Evolutionary conservation across 2,113 vertebrate genomes (phyloP).

Genomic region (Hippoglossus stenolepis): DNA sequence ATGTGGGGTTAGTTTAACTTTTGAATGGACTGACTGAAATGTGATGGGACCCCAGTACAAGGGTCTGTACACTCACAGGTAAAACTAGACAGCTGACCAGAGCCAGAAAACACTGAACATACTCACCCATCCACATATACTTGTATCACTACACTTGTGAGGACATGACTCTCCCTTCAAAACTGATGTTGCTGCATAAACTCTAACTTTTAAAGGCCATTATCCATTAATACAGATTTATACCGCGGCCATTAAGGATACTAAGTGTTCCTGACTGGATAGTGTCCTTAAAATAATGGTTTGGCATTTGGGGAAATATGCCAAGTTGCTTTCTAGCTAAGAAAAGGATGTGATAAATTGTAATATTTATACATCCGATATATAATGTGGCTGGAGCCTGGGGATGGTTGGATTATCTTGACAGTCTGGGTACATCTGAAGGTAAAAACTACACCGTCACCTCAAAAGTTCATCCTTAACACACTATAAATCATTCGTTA

Average conservation of each 20-base stretch:
- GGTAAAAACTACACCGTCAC: no score
- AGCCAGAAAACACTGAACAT: slow-evolving; percentile 64
- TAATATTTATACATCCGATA: background rate
- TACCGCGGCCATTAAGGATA: background rate
- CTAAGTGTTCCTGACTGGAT: background rate
- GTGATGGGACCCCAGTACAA: slow-evolving; percentile 55
- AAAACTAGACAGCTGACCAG: slow-evolving; percentile 60
- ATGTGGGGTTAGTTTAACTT: slow-evolving; percentile 70
- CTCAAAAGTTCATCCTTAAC: background rate
- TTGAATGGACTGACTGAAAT: slow-evolving; percentile 71
- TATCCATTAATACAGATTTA: background rate
- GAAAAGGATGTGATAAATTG: background rate
- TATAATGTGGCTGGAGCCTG: background rate
- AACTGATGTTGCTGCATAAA: background rate
- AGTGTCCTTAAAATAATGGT: background rate
- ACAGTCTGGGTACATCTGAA: no score
- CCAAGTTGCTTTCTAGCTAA: background rate
- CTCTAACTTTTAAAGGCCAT: background rate
- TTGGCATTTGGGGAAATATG: background rate
- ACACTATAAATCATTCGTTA: background rate
- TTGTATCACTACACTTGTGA: slow-evolving; percentile 70
- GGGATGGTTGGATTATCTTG: no score
- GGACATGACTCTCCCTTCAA: slow-evolving; percentile 28
- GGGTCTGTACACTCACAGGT: slow-evolving; percentile 57
- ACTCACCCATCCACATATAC: slow-evolving; percentile 59